Base-by-base conservation (phyloP, 2,113 vertebrate species). In the Onychostoma macrolepis region DNA sequence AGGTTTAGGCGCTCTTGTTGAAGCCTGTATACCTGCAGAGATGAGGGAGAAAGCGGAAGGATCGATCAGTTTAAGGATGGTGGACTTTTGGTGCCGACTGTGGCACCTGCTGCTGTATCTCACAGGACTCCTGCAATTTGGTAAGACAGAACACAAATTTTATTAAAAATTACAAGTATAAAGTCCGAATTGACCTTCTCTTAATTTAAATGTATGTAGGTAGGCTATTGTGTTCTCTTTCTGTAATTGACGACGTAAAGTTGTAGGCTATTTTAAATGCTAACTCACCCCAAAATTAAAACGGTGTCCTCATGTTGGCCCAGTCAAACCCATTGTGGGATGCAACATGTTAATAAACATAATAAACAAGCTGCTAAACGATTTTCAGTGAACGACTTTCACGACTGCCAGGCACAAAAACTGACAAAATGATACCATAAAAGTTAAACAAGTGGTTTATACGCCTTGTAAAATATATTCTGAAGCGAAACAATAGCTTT, bases 81-180 rank as follows among this genome's bases (percentile, higher is more conserved):
- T 2, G 36, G 3, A 30, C 43, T 5, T 38, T 56, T 30, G 33
- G 28, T 48, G 8, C 6, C 45, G 53, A 11, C 11, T 30, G 65
- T 82, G 86, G 61, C 83, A 43, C 48, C 15, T 82, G 6, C 3
- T 87, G 19, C n/a, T 83, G 83, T 84, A 65, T 26, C 61, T 89
- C 10, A 56, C 58, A 21, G 86, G 83, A n/a, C 53, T 89, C 65
- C 79, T 89, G 50, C 80, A 43, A 9, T 80, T 33, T 0, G 86
- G 89, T 89, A 67, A 84, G 89, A 65, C 13, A n/a, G 7, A n/a
- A 21, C 10, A 7, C 3, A 21, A 21, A 24, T 19, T 6, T 6
- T 19, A n/a, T 26, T 38, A 13, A 12, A 36, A 11, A 10, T 24
- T 6, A 5, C 19, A 72, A 36, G 4, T 71, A 71, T 21, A 76